phyloP scores from a whole-genome alignment of 2,113 vertebrate genomes.

The Genyomyrus donnyi region DNA sequence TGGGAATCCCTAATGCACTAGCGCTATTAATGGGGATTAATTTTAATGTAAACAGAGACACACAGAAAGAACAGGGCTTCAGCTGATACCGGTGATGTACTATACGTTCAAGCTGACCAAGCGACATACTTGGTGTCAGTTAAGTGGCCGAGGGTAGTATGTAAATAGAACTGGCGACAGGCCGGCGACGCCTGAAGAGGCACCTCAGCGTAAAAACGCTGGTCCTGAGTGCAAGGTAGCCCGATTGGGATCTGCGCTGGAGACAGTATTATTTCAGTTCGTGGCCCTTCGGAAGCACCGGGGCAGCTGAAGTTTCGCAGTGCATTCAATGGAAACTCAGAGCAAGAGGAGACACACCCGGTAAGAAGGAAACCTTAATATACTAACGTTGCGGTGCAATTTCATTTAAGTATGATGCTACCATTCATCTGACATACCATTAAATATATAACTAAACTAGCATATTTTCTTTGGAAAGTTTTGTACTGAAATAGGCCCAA shows the following conservation, averaged over 20 bases:
- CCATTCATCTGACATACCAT: not conserved
- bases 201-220: slow-evolving; percentile 9
- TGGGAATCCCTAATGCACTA: slow-evolving; percentile 19
- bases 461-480: not conserved
- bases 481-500: not conserved
- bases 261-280: not conserved
- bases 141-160: slow-evolving; percentile 32
- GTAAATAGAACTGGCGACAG: slow-evolving; percentile 54
- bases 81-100: slow-evolving; percentile 17
- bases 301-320: not conserved
- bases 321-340: not conserved
- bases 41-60: slow-evolving; percentile 37
- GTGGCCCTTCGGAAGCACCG: not conserved
- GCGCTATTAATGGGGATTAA: slow-evolving; percentile 47
- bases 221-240: not conserved
- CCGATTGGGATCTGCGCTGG: slow-evolving; percentile 33
- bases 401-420: not conserved
- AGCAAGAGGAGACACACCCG: not conserved
- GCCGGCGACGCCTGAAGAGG: slow-evolving; percentile 35
- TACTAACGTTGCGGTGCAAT: not conserved
- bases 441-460: not conserved
- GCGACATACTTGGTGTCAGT: slow-evolving; percentile 25
- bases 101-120: slow-evolving; percentile 20
- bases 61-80: slow-evolving; percentile 7
- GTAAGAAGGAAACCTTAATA: not conserved